Evolutionary conservation across 2,888 invertebrate species (phyloP), one percentile per base, ranked within the genome.

Genomic region (Galerucella nymphaeae): DNA sequence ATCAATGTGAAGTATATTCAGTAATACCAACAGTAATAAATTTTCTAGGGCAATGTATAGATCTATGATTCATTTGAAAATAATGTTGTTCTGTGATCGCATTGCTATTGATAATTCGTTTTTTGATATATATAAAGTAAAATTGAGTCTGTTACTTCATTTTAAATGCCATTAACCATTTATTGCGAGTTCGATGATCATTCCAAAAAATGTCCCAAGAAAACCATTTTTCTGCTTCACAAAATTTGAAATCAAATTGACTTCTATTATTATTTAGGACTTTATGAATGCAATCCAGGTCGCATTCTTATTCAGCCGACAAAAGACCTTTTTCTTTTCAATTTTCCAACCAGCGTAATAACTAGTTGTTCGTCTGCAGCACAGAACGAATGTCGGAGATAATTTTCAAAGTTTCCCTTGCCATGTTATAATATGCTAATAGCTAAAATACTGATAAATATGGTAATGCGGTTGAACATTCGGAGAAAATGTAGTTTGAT

Each of bases 401-500:
- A 68, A 68, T 68, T 68, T 61, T 61, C 59, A 68, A 68, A 68
- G 68, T 68, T 68, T 68, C 30, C 68, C 50, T 61, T 50, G 59
- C 68, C 20, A 67, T 59, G 68, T 68, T 61, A 67, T 67, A 59
- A 67, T 67, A 67, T 67, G 67, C 67, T 67, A 67, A 67, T 67
- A 50, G 50, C 50, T 68, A 30, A 53, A 67, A 68, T 45, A 61
- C 67, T 68, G 61, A 68, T 68, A 68, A 68, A 68, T 68, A 68
- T 68, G 68, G 61, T 68, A 68, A 68, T 68, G 61, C 23, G n/a
- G 4, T 30, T 9, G 61, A 62, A 30, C 67, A 67, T 67, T 67
- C 67, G 18, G 20, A 68, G 48, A 42, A 38, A 50, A 61, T 68
- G 61, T 61, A 68, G 61, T 68, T 61, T 50, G 30, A 67, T 58